A percentile compares a stretch with the other conserved stretches of the same genome.
phyloP scores from a whole-genome alignment of 2,797 vertebrate genomes.

The Catamblyrhynchus diadema region DNA sequence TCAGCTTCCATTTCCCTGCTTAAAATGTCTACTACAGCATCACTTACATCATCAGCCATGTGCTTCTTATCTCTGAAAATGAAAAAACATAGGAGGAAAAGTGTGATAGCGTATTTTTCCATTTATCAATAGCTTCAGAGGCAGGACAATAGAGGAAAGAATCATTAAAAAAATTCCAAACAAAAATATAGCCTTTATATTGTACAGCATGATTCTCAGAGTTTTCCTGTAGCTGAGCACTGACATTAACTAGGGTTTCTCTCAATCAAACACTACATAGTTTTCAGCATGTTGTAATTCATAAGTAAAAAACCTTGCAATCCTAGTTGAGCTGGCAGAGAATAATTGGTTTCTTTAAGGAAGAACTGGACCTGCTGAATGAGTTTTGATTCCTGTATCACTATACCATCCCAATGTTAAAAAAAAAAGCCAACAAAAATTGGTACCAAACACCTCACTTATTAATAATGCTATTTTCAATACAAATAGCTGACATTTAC shows the following conservation, averaged over 20 bases:
- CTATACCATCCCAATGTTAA: neutral
- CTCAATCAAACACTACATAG: neutral
- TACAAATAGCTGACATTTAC: neutral
- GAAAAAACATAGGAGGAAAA: neutral
- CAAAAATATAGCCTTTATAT: neutral
- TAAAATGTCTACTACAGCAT: constrained; percentile 84
- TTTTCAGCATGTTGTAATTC: neutral
- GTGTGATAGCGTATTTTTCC: neutral
- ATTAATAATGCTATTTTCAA: neutral
- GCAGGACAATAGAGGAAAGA: neutral
- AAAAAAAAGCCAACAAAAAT: neutral
- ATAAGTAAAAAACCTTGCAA: neutral
- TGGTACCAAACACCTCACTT: neutral
- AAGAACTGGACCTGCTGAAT: neutral
- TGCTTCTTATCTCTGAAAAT: constrained; percentile 90
- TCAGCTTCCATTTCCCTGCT: constrained; percentile 78
- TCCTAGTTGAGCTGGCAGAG: neutral
- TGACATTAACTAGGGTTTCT: neutral
- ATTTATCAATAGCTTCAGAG: neutral
- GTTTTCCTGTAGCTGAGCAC: neutral
- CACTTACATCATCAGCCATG: constrained; percentile 91
- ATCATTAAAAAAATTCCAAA: neutral
- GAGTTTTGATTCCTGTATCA: neutral
- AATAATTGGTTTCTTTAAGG: neutral
- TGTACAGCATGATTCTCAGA: neutral